Conservation (phyloP, 2,113 vertebrate species). For the Pelmatolapia mariae region DNA sequence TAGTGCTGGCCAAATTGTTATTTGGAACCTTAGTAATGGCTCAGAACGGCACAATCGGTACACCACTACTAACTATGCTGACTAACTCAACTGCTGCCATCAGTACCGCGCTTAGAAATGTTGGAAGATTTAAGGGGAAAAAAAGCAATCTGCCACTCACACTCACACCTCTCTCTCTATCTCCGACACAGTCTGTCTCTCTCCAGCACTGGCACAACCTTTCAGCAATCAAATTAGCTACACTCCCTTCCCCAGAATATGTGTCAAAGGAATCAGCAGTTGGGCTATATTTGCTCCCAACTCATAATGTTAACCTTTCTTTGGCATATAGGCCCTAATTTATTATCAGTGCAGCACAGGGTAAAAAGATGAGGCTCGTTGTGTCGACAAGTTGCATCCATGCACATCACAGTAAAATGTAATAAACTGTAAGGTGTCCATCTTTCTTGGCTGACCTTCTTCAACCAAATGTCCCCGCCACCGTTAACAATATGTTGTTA, state of each 20-base stretch:
- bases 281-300: conserved; percentile 36
- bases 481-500: not conserved
- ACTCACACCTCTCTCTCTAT: conserved; percentile 15
- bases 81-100: not conserved
- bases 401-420: not conserved
- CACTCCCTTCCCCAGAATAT: conserved; percentile 11
- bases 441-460: not conserved
- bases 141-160: conserved; percentile 18
- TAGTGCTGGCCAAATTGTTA: not conserved
- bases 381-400: not conserved
- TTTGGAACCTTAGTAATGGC: not conserved
- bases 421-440: not conserved
- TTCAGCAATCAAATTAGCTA: conserved; percentile 37
- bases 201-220: conserved; percentile 14
- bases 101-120: not conserved
- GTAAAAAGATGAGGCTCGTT: not conserved
- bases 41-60: not conserved
- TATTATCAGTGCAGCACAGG: not conserved
- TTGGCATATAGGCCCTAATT: not conserved
- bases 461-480: not conserved
- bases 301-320: conserved; percentile 59
- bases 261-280: conserved; percentile 37
- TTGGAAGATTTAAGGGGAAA: not conserved
- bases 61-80: not conserved
- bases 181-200: conserved; percentile 18